A percentile compares a stretch with the other conserved stretches of the same genome.
Conservation (phyloP, 2,113 vertebrate species). For the Nerophis lumbriciformis region DNA sequence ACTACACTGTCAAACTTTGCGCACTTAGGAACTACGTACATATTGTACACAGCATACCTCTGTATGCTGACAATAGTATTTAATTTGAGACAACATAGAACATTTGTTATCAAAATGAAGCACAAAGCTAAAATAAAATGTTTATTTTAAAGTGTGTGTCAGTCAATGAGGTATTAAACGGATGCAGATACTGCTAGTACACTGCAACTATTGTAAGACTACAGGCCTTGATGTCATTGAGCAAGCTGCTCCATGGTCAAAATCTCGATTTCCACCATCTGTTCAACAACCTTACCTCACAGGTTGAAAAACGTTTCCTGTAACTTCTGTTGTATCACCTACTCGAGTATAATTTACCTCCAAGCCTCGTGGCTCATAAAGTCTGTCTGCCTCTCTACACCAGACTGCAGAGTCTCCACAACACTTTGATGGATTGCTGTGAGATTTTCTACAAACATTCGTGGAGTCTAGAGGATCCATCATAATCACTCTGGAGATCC, state of each 20-base stretch:
- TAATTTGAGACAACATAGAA: neutral
- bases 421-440: conserved; percentile 6
- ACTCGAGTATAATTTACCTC: neutral
- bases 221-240: neutral
- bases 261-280: neutral
- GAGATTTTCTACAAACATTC: conserved; percentile 6
- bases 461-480: conserved; percentile 5
- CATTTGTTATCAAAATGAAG: neutral
- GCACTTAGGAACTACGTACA: neutral
- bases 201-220: neutral
- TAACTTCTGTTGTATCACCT: neutral
- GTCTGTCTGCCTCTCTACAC: neutral
- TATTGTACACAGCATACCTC: neutral
- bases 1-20: too few relatives aligned
- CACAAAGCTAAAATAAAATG: neutral
- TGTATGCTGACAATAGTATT: too few relatives aligned
- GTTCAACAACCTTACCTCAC: neutral
- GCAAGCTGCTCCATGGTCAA: neutral
- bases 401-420: conserved; percentile 6
- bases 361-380: neutral
- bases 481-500: conserved; percentile 9
- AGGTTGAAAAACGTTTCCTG: neutral
- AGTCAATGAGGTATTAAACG: neutral
- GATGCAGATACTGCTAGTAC: neutral
- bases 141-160: neutral